Percentiles rank a stretch among this genome's conserved stretches.
phyloP scores from a whole-genome alignment of 2,113 vertebrate genomes.

The Sarotherodon lohbergeri region DNA sequence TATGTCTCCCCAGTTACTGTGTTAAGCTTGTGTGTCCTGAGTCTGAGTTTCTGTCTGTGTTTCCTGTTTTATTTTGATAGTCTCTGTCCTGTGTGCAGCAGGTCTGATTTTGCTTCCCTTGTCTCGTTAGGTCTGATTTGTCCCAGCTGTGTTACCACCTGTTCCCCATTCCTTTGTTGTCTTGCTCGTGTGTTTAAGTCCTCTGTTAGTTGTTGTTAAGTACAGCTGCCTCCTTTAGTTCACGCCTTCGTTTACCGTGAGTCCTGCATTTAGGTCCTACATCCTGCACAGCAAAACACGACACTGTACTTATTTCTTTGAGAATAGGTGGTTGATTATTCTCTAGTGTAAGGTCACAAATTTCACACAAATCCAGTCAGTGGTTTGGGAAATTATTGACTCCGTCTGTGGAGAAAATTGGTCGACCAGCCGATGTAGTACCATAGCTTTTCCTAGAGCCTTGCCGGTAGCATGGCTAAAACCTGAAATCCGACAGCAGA shows the following conservation, averaged over 20 bases:
- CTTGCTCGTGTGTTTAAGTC: background rate
- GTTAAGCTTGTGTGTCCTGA: background rate
- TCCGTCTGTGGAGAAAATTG: background rate
- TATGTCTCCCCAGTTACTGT: background rate
- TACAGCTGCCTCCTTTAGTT: background rate
- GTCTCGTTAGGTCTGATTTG: background rate
- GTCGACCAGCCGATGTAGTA: background rate
- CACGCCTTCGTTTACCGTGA: fast-evolving
- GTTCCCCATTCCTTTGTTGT: background rate
- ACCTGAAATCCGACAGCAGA: background rate
- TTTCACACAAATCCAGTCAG: background rate
- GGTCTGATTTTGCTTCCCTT: background rate
- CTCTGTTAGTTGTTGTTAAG: background rate
- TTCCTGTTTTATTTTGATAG: background rate
- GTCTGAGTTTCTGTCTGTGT: background rate
- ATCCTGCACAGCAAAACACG: background rate
- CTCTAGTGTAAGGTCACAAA: background rate
- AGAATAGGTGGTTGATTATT: background rate
- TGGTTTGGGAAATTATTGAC: background rate
- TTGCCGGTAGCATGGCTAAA: background rate
- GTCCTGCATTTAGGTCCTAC: background rate
- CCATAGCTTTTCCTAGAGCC: background rate
- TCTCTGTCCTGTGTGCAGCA: background rate
- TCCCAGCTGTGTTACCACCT: background rate
- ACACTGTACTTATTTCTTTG: background rate